These are phyloP conservation scores for Phrynosoma blainvillii DNA, from an alignment of 2,113 vertebrate genomes.

Conservation along the genomic window DNA sequence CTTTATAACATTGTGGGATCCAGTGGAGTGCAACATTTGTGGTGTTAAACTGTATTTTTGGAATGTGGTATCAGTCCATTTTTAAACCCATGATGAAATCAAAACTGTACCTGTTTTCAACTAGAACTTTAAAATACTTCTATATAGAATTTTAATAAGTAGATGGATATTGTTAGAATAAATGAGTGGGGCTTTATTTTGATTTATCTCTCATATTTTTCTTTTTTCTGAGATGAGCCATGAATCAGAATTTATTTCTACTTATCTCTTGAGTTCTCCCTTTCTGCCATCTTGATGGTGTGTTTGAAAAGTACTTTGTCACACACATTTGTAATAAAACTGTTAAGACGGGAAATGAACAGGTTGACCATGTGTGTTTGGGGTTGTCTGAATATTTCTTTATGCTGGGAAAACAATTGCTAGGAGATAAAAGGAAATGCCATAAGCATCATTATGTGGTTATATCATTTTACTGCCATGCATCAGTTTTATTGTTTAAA, in stretches of 20 bases:
- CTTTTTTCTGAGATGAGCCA: background rate
- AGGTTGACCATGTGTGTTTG: background rate
- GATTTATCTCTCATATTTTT: background rate
- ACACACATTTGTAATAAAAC: background rate
- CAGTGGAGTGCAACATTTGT: background rate
- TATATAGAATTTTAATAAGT: background rate
- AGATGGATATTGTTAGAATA: background rate
- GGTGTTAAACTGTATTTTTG: background rate
- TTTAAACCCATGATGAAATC: background rate
- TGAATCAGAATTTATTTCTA: background rate
- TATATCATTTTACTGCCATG: background rate
- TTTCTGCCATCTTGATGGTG: background rate
- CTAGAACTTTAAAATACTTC: background rate
- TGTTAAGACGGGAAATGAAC: background rate
- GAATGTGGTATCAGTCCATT: background rate
- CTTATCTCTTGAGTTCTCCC: background rate
- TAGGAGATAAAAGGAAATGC: background rate
- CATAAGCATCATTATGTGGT: background rate
- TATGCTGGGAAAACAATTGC: background rate
- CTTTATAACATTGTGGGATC: background rate
- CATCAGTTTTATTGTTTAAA: conserved; percentile 11
- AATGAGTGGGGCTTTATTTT: background rate
- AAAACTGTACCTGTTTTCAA: background rate
- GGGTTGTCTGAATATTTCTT: background rate
- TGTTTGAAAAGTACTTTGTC: background rate